Conservation (phyloP, 53 echinoderm and acorn worm genomes). For the Stichopus horrens region DNA sequence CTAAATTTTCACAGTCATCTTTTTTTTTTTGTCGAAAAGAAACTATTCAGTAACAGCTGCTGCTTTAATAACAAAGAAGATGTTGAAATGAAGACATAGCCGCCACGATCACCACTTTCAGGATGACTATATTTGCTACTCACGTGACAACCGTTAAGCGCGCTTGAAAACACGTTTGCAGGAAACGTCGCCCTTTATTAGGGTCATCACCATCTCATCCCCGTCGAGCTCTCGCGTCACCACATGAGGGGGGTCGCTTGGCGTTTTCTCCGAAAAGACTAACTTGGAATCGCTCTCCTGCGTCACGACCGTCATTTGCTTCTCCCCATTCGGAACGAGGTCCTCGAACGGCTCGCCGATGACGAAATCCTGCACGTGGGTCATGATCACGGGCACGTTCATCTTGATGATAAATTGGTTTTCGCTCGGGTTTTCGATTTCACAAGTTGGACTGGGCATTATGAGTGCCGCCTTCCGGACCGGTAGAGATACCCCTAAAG, state of each 20-base stretch:
- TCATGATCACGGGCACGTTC: conserved; percentile 94
- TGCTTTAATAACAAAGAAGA: background rate
- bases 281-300: conserved; percentile 82
- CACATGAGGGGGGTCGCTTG: conserved; percentile 74
- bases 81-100: background rate
- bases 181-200: conserved; percentile 66
- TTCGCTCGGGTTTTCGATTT: conserved; percentile 62
- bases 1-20: background rate
- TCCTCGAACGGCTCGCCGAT: conserved; percentile 83
- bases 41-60: background rate
- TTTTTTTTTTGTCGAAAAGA: background rate
- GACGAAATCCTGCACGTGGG: conserved; percentile 86
- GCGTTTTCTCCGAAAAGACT: conserved; percentile 65
- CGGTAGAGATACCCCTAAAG: conserved; percentile 80
- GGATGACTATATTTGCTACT: background rate
- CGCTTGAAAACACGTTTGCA: conserved; percentile 81
- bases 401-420: conserved; percentile 77
- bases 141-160: background rate
- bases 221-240: conserved; percentile 81
- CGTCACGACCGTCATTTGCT: conserved; percentile 71
- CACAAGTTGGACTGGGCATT: conserved; percentile 86
- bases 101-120: background rate
- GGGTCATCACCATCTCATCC: conserved; percentile 92
- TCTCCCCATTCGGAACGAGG: conserved; percentile 82
- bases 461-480: conserved; percentile 78